These are phyloP conservation scores for Pinctada fucata DNA, from an alignment of 2,888 invertebrate species.

Conservation along the genomic window DNA sequence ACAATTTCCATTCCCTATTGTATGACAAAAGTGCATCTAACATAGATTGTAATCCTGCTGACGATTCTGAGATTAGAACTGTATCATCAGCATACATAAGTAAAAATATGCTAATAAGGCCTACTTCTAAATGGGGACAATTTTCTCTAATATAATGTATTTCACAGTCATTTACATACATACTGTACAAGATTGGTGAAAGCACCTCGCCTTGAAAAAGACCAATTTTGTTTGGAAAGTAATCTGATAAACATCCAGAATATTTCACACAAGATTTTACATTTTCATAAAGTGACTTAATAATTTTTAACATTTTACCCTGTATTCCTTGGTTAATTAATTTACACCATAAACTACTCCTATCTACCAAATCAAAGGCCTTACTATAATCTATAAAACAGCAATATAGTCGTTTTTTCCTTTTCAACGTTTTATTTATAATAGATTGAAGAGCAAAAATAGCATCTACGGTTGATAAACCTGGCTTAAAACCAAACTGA, in stretches of 20 bases:
- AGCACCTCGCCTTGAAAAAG: not conserved
- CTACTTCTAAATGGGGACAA: not conserved
- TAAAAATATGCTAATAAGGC: too few relatives aligned
- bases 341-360: not conserved
- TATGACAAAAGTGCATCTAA: too few relatives aligned
- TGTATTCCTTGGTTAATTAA: not conserved
- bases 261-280: constrained; percentile 5
- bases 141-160: not conserved
- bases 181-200: not conserved
- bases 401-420: constrained; percentile 7
- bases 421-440: not conserved
- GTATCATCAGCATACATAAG: too few relatives aligned
- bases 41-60: too few relatives aligned
- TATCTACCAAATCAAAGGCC: constrained; percentile 4
- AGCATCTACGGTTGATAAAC: not conserved
- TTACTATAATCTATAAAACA: constrained; percentile 4
- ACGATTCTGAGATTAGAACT: too few relatives aligned
- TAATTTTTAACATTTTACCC: not conserved
- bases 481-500: not conserved
- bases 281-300: not conserved
- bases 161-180: too few relatives aligned
- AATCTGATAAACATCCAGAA: not conserved
- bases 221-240: not conserved
- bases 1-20: too few relatives aligned
- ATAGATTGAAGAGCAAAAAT: not conserved